Percentiles rank a stretch among this genome's conserved stretches.
These are phyloP conservation scores for Abramis brama DNA, from an alignment of 2,113 vertebrate genomes.

Conservation along the genomic window DNA sequence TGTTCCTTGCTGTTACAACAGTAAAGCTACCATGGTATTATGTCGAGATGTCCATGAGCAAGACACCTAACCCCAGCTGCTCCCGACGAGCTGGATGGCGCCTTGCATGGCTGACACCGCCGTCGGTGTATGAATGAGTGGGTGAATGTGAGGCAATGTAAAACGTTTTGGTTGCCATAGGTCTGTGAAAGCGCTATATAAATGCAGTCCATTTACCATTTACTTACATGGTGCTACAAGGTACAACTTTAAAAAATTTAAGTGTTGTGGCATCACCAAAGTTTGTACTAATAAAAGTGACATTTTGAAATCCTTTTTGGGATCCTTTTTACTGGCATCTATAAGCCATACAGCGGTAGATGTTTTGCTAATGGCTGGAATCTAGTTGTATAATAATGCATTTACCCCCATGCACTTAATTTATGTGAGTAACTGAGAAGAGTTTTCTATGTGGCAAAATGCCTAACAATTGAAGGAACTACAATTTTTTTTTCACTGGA, in stretches of 20 bases:
- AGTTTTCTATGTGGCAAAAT: neutral
- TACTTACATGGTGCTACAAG: too few relatives aligned
- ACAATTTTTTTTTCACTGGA: neutral
- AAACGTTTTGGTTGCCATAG: too few relatives aligned
- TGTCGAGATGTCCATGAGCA: too few relatives aligned
- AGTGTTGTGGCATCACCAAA: too few relatives aligned
- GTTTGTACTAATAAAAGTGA: neutral
- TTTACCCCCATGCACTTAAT: constrained; percentile 2
- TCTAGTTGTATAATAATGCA: neutral
- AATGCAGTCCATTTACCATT: too few relatives aligned
- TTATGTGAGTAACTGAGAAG: neutral
- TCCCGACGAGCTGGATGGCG: too few relatives aligned
- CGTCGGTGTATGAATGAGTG: too few relatives aligned
- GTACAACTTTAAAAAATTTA: too few relatives aligned
- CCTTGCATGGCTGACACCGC: too few relatives aligned
- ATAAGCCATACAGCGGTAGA: neutral
- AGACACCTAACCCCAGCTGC: too few relatives aligned
- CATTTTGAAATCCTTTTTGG: neutral
- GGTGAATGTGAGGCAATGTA: too few relatives aligned
- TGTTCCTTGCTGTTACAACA: neutral
- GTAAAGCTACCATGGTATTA: neutral
- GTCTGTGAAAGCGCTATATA: too few relatives aligned
- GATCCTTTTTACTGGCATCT: neutral
- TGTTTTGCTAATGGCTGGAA: neutral
- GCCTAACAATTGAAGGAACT: neutral